Base-by-base conservation (phyloP, 2,113 vertebrate genomes). In the Mastomys coucha region DNA sequence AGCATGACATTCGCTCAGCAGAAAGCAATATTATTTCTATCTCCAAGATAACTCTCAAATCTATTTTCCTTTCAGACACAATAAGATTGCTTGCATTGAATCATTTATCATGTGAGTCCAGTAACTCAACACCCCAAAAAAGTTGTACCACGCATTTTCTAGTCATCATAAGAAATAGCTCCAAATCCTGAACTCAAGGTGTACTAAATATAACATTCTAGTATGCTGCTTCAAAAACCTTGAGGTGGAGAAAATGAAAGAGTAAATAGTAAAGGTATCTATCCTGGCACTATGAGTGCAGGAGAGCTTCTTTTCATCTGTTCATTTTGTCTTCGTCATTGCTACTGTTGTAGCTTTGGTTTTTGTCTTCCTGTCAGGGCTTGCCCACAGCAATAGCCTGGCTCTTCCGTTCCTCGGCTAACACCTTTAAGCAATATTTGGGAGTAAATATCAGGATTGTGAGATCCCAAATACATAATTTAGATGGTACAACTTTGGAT, bases 391-490 rank as follows among this genome's bases (percentile, higher is more conserved):
- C 49, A 39, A 75, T 28, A 72, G 10, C 42, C 67, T 42, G n/a
- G n/a, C n/a, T 93, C 78, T 39, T 85, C 11, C 56, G 36, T 86
- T 93, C 73, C 73, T 24, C 51, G 75, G 22, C 9, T 89, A 67
- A 76, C 8, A 91, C 53, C 89, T 94, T 80, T 7, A 96, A 86
- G 96, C 9, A 95, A 88, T 24, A 31, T 94, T 93, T 88, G 65
- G 11, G 2, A 10, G 0, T 49, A 86, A 91, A 80, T 53, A 88
- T n/a, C 6, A 94, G 95, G 36, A 88, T 63, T 88, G 49, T 80
- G 5, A 69, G 93, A 76, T 19, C 60, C 65, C 42, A 86, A 69
- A 89, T 88, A 81, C 2, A 91, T 91, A 94, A 88, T 80, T 91
- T 53, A 28, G 36, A 2, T 85, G 24, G 31, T 87, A 28, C 14